These are phyloP conservation scores for Nothocercus julius DNA, from an alignment of 2,113 vertebrate species.

Conservation along the genomic window DNA sequence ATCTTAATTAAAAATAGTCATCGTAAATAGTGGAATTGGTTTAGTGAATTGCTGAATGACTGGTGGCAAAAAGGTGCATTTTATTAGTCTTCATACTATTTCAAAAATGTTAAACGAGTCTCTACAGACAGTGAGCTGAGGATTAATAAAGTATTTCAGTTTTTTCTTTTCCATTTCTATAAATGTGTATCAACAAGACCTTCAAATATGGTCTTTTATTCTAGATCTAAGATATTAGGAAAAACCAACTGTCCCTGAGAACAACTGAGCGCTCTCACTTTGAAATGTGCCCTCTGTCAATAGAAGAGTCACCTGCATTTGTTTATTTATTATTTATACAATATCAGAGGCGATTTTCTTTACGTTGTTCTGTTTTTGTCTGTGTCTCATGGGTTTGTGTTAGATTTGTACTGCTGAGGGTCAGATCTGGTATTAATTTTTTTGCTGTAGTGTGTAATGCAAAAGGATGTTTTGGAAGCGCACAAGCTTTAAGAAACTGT, in stretches of 20 bases:
- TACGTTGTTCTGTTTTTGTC: not conserved
- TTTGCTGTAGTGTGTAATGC: not conserved
- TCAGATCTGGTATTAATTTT: not conserved
- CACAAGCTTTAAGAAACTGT: not conserved
- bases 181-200: not conserved
- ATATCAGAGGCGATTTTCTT: not conserved
- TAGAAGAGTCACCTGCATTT: not conserved
- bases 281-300: not conserved
- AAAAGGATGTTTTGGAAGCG: not conserved
- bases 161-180: not conserved
- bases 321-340: not conserved
- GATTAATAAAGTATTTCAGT: not conserved
- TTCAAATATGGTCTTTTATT: not conserved
- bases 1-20: not conserved
- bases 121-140: not conserved
- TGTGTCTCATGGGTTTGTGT: not conserved
- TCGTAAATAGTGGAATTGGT: not conserved
- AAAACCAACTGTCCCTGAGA: not conserved
- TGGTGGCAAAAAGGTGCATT: not conserved
- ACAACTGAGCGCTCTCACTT: not conserved
- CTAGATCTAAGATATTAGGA: not conserved
- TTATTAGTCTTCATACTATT: not conserved
- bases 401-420: not conserved
- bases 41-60: not conserved
- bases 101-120: not conserved